Conservation (phyloP, 2,113 vertebrate genomes). For the Podarcis raffonei region DNA sequence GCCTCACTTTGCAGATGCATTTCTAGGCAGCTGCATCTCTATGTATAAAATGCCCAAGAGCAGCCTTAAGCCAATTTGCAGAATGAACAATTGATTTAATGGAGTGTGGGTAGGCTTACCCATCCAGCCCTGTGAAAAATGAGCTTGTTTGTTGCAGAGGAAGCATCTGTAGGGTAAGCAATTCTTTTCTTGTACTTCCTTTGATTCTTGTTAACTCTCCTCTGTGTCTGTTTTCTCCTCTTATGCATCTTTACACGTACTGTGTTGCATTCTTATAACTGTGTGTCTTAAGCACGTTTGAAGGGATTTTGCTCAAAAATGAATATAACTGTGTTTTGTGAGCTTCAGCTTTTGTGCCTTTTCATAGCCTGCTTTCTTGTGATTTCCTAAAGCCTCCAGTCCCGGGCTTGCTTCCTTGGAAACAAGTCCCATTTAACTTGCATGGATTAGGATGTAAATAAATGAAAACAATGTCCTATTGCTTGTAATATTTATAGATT, state of each 20-base stretch:
- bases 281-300: not conserved
- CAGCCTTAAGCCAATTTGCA: constrained; percentile 22
- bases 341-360: not conserved
- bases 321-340: not conserved
- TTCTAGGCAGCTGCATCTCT: constrained; percentile 17
- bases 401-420: not conserved
- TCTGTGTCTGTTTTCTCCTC: not conserved
- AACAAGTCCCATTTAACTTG: not conserved
- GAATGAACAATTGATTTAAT: constrained; percentile 29
- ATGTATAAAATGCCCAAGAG: constrained; percentile 18
- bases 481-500: not conserved
- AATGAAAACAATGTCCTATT: not conserved
- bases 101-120: constrained; percentile 17
- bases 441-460: not conserved
- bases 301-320: constrained; percentile 4
- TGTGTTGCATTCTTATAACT: not conserved
- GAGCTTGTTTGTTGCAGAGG: constrained; percentile 29
- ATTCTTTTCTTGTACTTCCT: constrained; percentile 29
- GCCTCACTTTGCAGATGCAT: not conserved
- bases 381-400: not conserved
- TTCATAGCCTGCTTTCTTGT: not conserved
- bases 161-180: constrained; percentile 29
- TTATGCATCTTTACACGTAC: not conserved
- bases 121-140: constrained; percentile 36
- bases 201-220: not conserved